Evolutionary conservation across 2,888 invertebrate genomes (phyloP).

Genomic region (Melangyna quadrimaculata): DNA sequence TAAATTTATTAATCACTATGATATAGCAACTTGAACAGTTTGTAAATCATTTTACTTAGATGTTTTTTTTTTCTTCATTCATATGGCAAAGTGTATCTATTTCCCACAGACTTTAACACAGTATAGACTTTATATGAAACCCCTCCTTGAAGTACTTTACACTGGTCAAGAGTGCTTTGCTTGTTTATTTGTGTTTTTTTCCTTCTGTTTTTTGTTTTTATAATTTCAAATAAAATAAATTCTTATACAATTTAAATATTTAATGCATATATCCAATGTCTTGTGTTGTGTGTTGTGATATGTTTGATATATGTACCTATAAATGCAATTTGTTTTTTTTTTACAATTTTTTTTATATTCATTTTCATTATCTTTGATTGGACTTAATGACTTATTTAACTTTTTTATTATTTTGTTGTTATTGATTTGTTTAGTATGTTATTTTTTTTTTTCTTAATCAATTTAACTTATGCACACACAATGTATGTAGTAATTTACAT

Average conservation of each 20-base stretch:
- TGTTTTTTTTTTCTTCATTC: conserved; percentile 35
- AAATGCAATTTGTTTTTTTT: conserved; percentile 74
- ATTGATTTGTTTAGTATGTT: conserved; percentile 16
- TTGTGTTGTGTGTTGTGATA: too few species aligned
- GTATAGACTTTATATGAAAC: background rate
- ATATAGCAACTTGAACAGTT: conserved; percentile 23
- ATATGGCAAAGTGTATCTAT: conserved; percentile 34
- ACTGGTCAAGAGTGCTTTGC: conserved; percentile 10
- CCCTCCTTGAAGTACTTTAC: background rate
- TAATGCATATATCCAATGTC: conserved; percentile 70
- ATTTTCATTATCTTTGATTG: conserved; percentile 73
- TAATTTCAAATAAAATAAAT: conserved; percentile 39
- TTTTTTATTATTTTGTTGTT: conserved; percentile 33
- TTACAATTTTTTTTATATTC: conserved; percentile 73
- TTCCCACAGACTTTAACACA: conserved; percentile 31
- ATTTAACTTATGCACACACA: conserved; percentile 31
- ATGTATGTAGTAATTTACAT: conserved; percentile 49
- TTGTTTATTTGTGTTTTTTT: background rate
- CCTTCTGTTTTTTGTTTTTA: background rate
- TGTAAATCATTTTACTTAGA: conserved; percentile 51
- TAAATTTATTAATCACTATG: conserved; percentile 53
- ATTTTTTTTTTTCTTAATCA: conserved; percentile 32
- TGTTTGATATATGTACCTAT: conserved; percentile 19
- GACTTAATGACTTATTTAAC: conserved; percentile 77
- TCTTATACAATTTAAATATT: conserved; percentile 69